These are phyloP conservation scores for Neoaliturus tenellus DNA, from an alignment of 2,888 invertebrate genomes.

Conservation along the genomic window DNA sequence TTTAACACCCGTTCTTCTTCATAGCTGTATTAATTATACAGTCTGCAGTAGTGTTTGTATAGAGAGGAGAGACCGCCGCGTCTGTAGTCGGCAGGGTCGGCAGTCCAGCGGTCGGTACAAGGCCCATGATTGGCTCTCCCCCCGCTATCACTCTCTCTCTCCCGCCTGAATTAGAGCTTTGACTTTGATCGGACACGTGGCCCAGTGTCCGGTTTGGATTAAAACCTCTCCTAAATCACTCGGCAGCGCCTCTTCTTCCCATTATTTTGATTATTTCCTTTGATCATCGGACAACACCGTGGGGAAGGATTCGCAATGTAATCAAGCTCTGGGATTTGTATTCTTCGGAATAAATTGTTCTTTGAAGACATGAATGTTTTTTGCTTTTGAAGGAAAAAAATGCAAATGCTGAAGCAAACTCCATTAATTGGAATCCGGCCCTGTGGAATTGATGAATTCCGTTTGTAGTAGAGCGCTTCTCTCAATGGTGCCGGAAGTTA, in stretches of 20 bases:
- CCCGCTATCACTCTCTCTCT: no score
- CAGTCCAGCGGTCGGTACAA: background rate
- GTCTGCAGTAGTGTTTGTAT: background rate
- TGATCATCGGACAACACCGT: background rate
- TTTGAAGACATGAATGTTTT: no score
- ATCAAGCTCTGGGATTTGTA: background rate
- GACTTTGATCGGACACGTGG: constrained; percentile 18
- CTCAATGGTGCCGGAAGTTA: no score
- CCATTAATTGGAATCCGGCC: no score
- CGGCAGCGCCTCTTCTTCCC: background rate
- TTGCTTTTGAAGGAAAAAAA: no score
- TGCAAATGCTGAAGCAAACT: no score
- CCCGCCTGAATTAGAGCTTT: background rate
- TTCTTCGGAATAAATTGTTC: no score
- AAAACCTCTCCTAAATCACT: background rate
- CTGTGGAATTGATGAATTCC: no score
- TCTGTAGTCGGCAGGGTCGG: background rate
- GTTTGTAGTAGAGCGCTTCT: no score
- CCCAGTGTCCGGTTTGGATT: constrained; percentile 10
- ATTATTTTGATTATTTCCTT: constrained; percentile 1
- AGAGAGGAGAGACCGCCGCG: background rate
- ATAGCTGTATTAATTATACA: no score
- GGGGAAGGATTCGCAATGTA: background rate
- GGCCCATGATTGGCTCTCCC: background rate
- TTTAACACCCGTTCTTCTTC: no score